Evolutionary conservation across 2,113 vertebrate genomes (phyloP).

Genomic region (Silurus glanis): DNA sequence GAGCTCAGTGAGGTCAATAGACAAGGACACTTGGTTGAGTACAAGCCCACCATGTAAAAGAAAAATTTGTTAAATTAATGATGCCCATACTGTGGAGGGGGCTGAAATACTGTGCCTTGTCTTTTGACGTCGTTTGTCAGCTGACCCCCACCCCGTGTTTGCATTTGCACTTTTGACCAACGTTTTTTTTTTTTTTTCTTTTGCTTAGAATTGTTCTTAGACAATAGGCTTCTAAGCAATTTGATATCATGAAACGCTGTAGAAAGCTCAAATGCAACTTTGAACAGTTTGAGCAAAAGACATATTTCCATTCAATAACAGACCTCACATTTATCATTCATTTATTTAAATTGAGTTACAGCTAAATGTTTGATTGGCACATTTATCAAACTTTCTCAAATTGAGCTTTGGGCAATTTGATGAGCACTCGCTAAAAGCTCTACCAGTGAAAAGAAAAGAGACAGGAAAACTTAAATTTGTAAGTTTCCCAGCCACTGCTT

Average conservation of each 20-base stretch:
- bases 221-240: neutral
- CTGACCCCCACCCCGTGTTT: conserved; percentile 44
- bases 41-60: conserved; percentile 30
- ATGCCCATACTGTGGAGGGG: neutral
- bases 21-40: conserved; percentile 63
- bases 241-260: conserved; percentile 32
- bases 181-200: neutral
- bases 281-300: conserved; percentile 51
- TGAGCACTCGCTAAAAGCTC: neutral
- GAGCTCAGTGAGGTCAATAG: conserved; percentile 57
- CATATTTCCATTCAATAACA: conserved; percentile 44
- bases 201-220: neutral
- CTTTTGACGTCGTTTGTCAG: conserved; percentile 50
- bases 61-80: conserved; percentile 15
- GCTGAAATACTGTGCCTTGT: conserved; percentile 26
- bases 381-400: conserved; percentile 38
- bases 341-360: conserved; percentile 31
- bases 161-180: conserved; percentile 70
- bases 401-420: conserved; percentile 8
- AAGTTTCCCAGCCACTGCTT: neutral
- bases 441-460: conserved; percentile 10
- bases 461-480: conserved; percentile 1
- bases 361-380: conserved; percentile 41
- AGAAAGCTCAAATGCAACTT: conserved; percentile 71
- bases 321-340: conserved; percentile 71